Evolutionary conservation across 1,140 invertebrate species (phyloP).

Genomic region (Carcinoscorpius rotundicauda): DNA sequence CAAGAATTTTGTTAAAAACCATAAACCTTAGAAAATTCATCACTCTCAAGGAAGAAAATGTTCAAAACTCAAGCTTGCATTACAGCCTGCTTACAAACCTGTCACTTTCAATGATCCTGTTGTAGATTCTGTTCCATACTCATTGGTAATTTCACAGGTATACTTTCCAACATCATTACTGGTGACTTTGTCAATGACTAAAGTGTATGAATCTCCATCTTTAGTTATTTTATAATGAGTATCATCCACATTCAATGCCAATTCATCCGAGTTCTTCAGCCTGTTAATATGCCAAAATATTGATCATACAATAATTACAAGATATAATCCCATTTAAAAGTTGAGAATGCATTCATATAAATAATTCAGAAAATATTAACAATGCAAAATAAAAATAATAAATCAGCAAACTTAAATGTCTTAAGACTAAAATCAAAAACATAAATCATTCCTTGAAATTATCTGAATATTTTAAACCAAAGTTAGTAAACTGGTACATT

Average conservation of each 20-base stretch:
- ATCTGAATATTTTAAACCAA: too few relatives aligned
- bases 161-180: slow-evolving; percentile 75
- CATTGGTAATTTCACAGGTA: slow-evolving; percentile 79
- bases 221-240: slow-evolving; percentile 52
- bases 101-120: slow-evolving; percentile 11
- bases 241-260: slow-evolving; percentile 23
- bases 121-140: slow-evolving; percentile 42
- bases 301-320: background rate
- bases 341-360: background rate
- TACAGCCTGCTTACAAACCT: slow-evolving; percentile 5
- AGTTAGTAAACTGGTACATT: too few relatives aligned
- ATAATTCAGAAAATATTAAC: background rate
- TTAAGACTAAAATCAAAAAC: too few relatives aligned
- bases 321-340: slow-evolving; percentile 3
- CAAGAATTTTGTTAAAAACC: too few relatives aligned
- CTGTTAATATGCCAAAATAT: too few relatives aligned
- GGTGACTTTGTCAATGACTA: slow-evolving; percentile 77
- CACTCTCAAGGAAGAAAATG: too few relatives aligned
- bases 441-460: too few relatives aligned
- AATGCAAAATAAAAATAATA: background rate
- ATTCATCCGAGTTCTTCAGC: slow-evolving; percentile 34
- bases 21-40: too few relatives aligned
- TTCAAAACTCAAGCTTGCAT: too few relatives aligned
- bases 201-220: slow-evolving; percentile 76
- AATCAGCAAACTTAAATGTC: too few relatives aligned